Base-by-base conservation (phyloP, 2,113 vertebrate genomes). In the Acanthisitta chloris region DNA sequence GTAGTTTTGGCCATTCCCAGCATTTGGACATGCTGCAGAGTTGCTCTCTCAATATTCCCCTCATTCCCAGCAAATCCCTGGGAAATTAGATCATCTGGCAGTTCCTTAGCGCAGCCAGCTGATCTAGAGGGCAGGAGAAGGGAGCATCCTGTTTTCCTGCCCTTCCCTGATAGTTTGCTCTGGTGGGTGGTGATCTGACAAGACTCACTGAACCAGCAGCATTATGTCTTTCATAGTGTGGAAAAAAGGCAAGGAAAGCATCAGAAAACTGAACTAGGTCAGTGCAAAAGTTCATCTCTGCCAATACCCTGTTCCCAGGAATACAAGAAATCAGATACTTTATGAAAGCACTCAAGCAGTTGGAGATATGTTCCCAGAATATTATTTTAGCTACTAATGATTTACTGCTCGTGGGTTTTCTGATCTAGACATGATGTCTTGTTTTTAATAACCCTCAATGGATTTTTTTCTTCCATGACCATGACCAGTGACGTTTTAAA, bases 351-450 rank as follows among this genome's bases (percentile, higher is more conserved):
- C 0, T 2, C 2, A 29, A 58, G 51, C 87, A 55, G 42, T 42
- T 48, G 54, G 65, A 89, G 38, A 7, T 16, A n/a, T 0, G 2
- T 91, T 93, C 92, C 78, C 78, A 93, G 92, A 94, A 90, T 71
- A 26, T n/a, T 87, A 51, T 62, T 92, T 59, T 28, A 81, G 42
- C 57, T 12, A 40, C 55, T 85, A 67, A 81, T 76, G 90, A 87
- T 94, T 94, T 87, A 87, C 12, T 6, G 42, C 34, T 87, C 28
- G 5, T 21, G 77, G 65, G 23, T 66, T 95, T 92, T 91, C 78
- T 59, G 43, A 91, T 26, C 81, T 33, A 89, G 92, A 91, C 84
- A 28, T 2, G 4, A 28, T 81, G 87, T 94, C 90, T 91, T 95
- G 52, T 72, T 74, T 84, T 78, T 74, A 94, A 81, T 84, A 78